Base-by-base conservation (phyloP, 1,140 invertebrate species). In the Neodiprion virginianus region DNA sequence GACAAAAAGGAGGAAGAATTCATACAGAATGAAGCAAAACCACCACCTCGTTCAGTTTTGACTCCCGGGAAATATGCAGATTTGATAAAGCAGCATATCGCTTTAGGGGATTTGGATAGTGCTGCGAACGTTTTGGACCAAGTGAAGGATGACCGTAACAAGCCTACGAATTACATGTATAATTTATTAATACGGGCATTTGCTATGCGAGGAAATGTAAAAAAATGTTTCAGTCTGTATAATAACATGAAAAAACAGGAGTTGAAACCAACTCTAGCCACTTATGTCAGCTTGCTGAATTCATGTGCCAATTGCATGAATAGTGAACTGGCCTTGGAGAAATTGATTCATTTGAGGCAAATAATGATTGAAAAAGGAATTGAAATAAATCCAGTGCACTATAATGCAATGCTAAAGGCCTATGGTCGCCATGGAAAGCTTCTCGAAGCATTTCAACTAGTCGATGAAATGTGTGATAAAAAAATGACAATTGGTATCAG, bases 331-430 rank as follows among this genome's bases (percentile, higher is more conserved):
- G 95, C 95, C 21, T 66, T 88, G 11, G 72, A 82, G 7, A 72
- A 76, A 47, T 75, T 88, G 0, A 89, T 85, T 48, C 81, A 91
- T 75, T 88, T 97, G 48, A 85, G 93, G 72, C 85, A 92, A 77
- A 87, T 92, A 21, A 94, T 97, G 90, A 82, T 90, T 67, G 90
- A 93, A 75, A 95, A 94, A 80, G 89, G 90, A 7, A 88, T 93
- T 77, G 81, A 91, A 68, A 91, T 94, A 1, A 97, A 96, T 86
- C 81, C 92, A 1, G 92, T 92, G 5, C 95, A 95, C 83, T 97
- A 96, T 79, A 94, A 97, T 91, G 91, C 94, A 7, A 94, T 98
- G 92, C 95, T 98, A 9, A 98, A 97, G 90, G 95, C 96, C 4
- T 98, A 95, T 90, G 95, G 95, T 4, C 87, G 93, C 76, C 95